Evolutionary conservation across 23 tunicate genomes (phyloP), one percentile per base, ranked within the genome.

Genomic region (Aplidium turbinatum): DNA sequence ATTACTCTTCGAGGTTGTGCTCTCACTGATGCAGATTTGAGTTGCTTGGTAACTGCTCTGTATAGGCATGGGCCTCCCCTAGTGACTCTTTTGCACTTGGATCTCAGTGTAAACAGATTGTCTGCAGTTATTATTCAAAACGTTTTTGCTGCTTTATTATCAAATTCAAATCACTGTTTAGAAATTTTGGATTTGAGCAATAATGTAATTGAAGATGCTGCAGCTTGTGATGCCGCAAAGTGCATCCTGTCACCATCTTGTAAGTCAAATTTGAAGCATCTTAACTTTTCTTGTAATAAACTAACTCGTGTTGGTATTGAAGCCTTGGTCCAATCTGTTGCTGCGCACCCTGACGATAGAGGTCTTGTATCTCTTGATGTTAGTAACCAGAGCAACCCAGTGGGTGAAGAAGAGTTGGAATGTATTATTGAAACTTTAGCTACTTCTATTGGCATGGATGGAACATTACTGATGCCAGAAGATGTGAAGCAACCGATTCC

Each of bases 61-160:
- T 50, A 24, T 0, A 31, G n/a, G 3, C 25, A 31, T 32, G 39
- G 28, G 36, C 56, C 89, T 16, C 57, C 73, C 11, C 16, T 81
- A 27, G 57, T 65, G 13, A 26, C 65, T 16, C 57, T 88, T 13
- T 16, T 31, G 21, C 38, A 33, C 18, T 38, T 88, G 40, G 96
- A 88, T 47, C 40, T 88, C 25, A 73, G 83, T 45, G 77, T 76
- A 2, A 88, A 88, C 45, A 46, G 96, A 7, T 35, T 88, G 26
- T 50, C 83, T 3, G 78, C 47, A 5, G 42, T 39, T 4, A 18
- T 78, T 20, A 13, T 74, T 31, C 4, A 58, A 1, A 9, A 25
- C 0, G 19, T 83, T 23, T 24, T 55, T 18, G 58, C 70, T 1
- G 30, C 82, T 1, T 35, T 76, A 18, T 46, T 75, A 46, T 13